Evolutionary conservation across 2,113 vertebrate species (phyloP), one percentile per base, ranked within the genome.

Genomic region (Lasiurus borealis): DNA sequence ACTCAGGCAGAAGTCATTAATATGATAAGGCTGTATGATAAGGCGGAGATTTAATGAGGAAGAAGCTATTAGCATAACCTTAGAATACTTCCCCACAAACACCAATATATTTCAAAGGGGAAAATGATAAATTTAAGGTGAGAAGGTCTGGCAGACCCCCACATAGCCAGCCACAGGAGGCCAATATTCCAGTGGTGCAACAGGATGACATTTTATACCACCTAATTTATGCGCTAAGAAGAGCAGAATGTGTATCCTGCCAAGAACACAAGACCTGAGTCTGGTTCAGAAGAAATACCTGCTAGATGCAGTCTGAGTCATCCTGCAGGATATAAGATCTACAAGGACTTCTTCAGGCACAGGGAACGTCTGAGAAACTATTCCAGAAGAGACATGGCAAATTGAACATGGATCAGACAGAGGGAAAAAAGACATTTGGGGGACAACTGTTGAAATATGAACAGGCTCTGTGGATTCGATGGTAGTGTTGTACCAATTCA

Each of bases 1-100:
- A 94, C 90, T 95, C 68, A 48, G 69, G 48, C 54, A 57, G 31
- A 91, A 25, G 52, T 82, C 77, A 85, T 21, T 25, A 14, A 40
- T 48, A 34, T 2, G 27, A 3, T 57, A 68, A 71, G 29, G 52
- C 77, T 46, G 14, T 6, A 62, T 40, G 40, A 40, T 40, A 40
- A 40, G 29, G 85, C 14, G 25, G 31, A 85, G 31, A n/a, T 50
- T 92, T 88, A 81, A 78, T 62, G 71, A 78, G 44, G 62, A 92
- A 69, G 4, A 50, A 64, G 2, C 54, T 91, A 71, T 64, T 34
- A 52, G 10, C 54, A 64, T 29, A 90, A 87, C 9, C 48, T 82
- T 10, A 31, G 68, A 91, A 44, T 16, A 48, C 46, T 54, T 92
- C 27, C 44, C 40, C 29, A 95, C 50, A 95, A 90, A 88, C 23